phyloP scores from a whole-genome alignment of 1,140 invertebrate species.

The Drosophila nannoptera region DNA sequence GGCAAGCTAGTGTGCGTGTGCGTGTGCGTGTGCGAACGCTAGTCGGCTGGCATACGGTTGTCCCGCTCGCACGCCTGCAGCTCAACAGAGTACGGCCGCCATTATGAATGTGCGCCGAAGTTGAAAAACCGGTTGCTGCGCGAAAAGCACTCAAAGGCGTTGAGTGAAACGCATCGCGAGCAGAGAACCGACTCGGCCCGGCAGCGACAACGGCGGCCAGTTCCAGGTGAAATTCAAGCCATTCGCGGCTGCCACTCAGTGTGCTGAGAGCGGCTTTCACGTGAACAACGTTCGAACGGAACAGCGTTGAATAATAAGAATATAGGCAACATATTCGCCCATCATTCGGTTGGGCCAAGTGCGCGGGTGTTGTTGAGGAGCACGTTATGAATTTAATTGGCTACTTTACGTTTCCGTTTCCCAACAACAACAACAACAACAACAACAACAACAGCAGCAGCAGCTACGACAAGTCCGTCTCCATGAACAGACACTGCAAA shows the following conservation, averaged over 20 bases:
- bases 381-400: slow-evolving; percentile 64
- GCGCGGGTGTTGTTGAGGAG: slow-evolving; percentile 32
- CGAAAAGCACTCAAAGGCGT: slow-evolving; percentile 54
- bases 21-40: slow-evolving; percentile 59
- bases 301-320: slow-evolving; percentile 18
- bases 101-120: slow-evolving; percentile 69
- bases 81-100: slow-evolving; percentile 57
- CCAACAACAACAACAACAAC: not conserved
- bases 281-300: slow-evolving; percentile 73
- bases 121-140: slow-evolving; percentile 67
- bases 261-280: slow-evolving; percentile 75
- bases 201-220: slow-evolving; percentile 15
- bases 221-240: slow-evolving; percentile 60
- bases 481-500: not conserved
- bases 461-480: slow-evolving; percentile 3
- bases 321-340: slow-evolving; percentile 1
- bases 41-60: slow-evolving; percentile 20
- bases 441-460: not conserved
- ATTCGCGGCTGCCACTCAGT: slow-evolving; percentile 60
- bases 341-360: slow-evolving; percentile 20
- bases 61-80: slow-evolving; percentile 41
- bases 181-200: slow-evolving; percentile 20
- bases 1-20: slow-evolving; percentile 32
- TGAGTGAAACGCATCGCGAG: slow-evolving; percentile 42
- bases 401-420: slow-evolving; percentile 51